phyloP scores from a whole-genome alignment of 2,797 vertebrate species.

The Lagodon rhomboides region DNA sequence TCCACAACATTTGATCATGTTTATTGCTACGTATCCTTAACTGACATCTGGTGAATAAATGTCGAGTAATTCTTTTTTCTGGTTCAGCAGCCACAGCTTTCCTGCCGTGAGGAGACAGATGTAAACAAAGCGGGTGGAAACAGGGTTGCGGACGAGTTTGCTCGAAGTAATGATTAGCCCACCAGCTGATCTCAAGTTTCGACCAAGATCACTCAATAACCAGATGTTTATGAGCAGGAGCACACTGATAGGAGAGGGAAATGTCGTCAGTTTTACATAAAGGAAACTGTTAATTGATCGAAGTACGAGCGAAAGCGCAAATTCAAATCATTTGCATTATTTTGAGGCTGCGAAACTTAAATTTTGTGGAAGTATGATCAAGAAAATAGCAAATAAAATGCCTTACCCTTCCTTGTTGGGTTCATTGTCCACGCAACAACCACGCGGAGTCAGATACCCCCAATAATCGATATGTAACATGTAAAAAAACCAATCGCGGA shows the following conservation, averaged over 20 bases:
- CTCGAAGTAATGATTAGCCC: constrained; percentile 51
- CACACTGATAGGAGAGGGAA: not conserved
- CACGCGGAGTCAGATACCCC: not conserved
- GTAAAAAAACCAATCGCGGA: constrained; percentile 12
- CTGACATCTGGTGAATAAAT: constrained; percentile 36
- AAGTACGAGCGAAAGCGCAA: not conserved
- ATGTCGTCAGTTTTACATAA: not conserved
- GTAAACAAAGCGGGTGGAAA: constrained; percentile 33
- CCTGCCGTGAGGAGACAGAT: not conserved
- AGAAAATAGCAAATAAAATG: not conserved
- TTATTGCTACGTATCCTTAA: constrained; percentile 4
- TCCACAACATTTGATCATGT: not conserved
- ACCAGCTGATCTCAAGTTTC: constrained; percentile 18
- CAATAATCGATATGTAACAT: constrained; percentile 5
- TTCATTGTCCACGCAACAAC: constrained; percentile 65
- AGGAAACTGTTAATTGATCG: not conserved
- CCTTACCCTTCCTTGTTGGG: constrained; percentile 71
- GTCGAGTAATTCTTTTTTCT: constrained; percentile 12
- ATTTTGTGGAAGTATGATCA: not conserved
- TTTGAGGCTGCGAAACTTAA: not conserved
- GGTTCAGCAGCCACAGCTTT: constrained; percentile 11
- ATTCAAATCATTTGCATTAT: not conserved
- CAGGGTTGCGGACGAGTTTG: constrained; percentile 11
- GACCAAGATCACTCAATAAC: constrained; percentile 10
- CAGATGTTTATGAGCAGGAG: not conserved